phyloP scores from a whole-genome alignment of 1,140 invertebrate species.

The Temnothorax curvispinosus region DNA sequence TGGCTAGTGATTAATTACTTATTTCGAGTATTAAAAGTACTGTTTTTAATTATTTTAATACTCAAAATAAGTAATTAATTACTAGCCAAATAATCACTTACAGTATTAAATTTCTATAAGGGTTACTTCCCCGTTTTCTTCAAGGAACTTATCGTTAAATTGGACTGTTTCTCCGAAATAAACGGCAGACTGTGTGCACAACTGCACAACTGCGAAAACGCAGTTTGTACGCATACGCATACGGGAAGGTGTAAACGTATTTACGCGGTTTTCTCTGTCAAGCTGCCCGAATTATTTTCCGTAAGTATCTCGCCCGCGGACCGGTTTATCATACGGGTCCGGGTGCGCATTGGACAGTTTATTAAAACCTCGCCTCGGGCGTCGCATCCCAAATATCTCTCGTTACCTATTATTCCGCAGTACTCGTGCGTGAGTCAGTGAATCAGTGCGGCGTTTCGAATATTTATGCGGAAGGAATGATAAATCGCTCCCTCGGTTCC shows the following conservation, averaged over 20 bases:
- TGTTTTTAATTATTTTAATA: too few relatives aligned
- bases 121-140: not conserved
- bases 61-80: too few relatives aligned
- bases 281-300: slow-evolving; percentile 41
- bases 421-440: slow-evolving; percentile 33
- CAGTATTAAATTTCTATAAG: too few relatives aligned
- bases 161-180: not conserved
- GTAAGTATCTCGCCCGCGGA: slow-evolving; percentile 1
- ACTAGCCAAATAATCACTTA: too few relatives aligned
- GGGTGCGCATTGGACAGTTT: slow-evolving; percentile 15
- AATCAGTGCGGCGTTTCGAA: slow-evolving; percentile 49
- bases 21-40: too few relatives aligned
- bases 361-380: slow-evolving; percentile 56
- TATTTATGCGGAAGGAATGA: slow-evolving; percentile 46
- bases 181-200: not conserved
- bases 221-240: not conserved
- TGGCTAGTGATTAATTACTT: too few relatives aligned
- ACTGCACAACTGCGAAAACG: not conserved
- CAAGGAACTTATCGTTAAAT: not conserved
- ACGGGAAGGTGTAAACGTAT: not conserved
- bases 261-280: slow-evolving; percentile 13
- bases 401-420: slow-evolving; percentile 38
- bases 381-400: slow-evolving; percentile 52
- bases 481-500: slow-evolving; percentile 37
- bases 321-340: slow-evolving; percentile 28